Conservation (phyloP, 53 echinoderm and acorn worm genomes). For the Temnopleurus reevesii region DNA sequence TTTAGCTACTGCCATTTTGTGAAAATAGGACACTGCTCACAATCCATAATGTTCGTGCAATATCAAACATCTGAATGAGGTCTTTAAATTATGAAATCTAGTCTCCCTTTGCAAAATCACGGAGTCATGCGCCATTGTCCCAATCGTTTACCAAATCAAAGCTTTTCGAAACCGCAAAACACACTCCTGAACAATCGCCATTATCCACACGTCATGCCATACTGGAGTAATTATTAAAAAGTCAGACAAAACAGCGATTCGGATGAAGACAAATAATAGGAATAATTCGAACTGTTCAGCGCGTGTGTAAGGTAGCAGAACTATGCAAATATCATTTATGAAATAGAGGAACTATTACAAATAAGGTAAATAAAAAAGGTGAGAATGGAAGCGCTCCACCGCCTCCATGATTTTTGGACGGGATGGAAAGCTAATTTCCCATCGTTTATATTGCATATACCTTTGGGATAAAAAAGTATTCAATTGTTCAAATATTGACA, state of each 20-base stretch:
- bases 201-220: constrained; percentile 17
- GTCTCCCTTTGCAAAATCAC: background rate
- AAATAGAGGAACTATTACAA: background rate
- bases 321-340: constrained; percentile 37
- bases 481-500: background rate
- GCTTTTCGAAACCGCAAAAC: background rate
- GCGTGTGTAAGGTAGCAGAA: background rate
- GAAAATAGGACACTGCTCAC: too few relatives aligned
- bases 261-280: constrained; percentile 4
- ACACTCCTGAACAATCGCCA: background rate
- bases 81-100: background rate
- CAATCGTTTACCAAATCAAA: constrained; percentile 14
- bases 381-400: background rate
- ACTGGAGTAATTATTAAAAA: constrained; percentile 11
- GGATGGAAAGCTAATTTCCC: background rate
- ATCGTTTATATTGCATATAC: background rate
- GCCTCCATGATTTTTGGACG: background rate
- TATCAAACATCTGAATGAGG: too few relatives aligned
- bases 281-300: too few relatives aligned
- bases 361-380: background rate
- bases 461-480: background rate
- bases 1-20: too few relatives aligned
- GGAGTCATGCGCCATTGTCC: background rate
- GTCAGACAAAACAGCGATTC: background rate
- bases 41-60: too few relatives aligned